phyloP scores from a whole-genome alignment of 2,797 vertebrate genomes.

The Poeciliopsis infans region DNA sequence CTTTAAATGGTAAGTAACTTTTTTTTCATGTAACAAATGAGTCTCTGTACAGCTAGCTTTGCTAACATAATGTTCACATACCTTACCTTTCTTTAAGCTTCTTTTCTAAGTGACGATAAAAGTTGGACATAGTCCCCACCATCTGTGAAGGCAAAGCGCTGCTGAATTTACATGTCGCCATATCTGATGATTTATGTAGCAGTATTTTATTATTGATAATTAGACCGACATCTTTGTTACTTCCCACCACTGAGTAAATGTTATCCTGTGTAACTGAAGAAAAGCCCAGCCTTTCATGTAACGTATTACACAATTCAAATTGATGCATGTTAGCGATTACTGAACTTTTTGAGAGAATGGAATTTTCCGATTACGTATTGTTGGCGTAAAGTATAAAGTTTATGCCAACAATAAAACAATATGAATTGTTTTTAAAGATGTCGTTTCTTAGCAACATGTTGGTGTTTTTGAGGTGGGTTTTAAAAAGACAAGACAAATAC shows the following conservation, averaged over 20 bases:
- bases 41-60: too few species aligned
- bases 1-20: background rate
- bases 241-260: background rate
- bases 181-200: too few species aligned
- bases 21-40: too few species aligned
- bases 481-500: background rate
- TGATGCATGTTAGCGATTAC: background rate
- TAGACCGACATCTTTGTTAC: too few species aligned
- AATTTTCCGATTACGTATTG: background rate
- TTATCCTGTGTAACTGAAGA: background rate
- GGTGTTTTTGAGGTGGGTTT: background rate
- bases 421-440: background rate
- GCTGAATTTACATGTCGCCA: too few species aligned
- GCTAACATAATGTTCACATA: too few species aligned
- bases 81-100: too few species aligned
- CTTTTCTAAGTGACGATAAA: too few species aligned
- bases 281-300: background rate
- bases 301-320: background rate
- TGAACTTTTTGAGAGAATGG: too few species aligned
- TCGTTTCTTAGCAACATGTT: background rate
- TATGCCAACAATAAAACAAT: background rate
- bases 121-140: too few species aligned
- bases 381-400: background rate
- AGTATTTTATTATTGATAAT: too few species aligned
- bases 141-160: too few species aligned